Base-by-base conservation (phyloP, 2,888 invertebrate species). In the Melinaea marsaeus region DNA sequence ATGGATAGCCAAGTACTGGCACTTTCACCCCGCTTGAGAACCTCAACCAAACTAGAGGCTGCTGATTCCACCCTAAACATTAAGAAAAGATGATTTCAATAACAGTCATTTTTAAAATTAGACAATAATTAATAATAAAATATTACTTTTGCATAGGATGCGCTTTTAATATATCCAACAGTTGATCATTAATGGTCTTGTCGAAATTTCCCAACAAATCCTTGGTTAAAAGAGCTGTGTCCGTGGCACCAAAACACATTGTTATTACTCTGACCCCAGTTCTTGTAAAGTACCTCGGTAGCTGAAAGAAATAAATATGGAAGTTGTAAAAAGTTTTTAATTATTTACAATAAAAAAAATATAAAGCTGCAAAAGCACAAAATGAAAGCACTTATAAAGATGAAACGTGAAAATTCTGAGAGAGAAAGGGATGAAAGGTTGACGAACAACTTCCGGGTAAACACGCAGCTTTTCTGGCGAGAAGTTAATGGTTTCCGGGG, bases 261-360 rank as follows among this genome's bases (percentile, higher is more conserved):
- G 79, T 69, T n/a, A 83, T 35, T 6, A 81, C 75, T 47, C 80
- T 73, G 1, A 81, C 79, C 4, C 78, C 79, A 4, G 77, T 79
- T 48, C 68, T 72, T 2, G 63, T 61, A 58, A 75, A 79, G 56
- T 75, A 77, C 7, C 72, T 70, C 9, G 76, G 75, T 46, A 66
- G 55, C 80, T 80, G 63, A n/a, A 65, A 70, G 32, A 58, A 42
- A 42, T 32, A 51, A 22, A 5, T 11, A 42, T 9, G 9, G 11
- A 2, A 42, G 0, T 9, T 42, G 3, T 9, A 42, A 42, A 42
- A 42, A 7, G 9, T 42, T 42, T 42, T 9, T 6, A 37, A 37
- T 37, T 6, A 6, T 37, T 37, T 7, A 6, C 7, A 37, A 2
- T 37, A 37, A 6, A 6, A 7, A 6, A 37, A 37, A 7, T 37